Base-by-base conservation (phyloP, 2,797 vertebrate species). In the Mormyrops boulengeri region DNA sequence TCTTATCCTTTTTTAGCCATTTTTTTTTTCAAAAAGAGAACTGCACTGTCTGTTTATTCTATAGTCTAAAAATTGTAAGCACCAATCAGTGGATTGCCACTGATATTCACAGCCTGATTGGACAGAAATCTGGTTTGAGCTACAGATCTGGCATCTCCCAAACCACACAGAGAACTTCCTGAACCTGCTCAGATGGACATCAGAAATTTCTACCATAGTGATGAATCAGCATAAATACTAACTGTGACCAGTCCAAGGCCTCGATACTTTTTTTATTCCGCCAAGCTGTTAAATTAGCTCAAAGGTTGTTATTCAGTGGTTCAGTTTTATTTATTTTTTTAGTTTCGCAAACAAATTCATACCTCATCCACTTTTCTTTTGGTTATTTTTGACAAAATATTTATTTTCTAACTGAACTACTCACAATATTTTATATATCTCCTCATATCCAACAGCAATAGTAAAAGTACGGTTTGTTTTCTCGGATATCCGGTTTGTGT, bases 1-100 rank as follows among this genome's bases (percentile, higher is more conserved):
- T 96, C 95, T 92, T 92, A 93, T 92, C 90, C 92, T 94, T 95
- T 95, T 91, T 86, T 94, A 95, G 93, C 93, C 94, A 95, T 95
- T 94, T 91, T 96, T 94, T 94, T 94, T 91, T 86, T 50, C 34
- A 55, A 94, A 94, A 95, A 91, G 93, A 52, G 90, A 92, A 95
- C 91, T 95, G 93, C 92, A 92, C 92, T 94, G 92, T 94, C 93
- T 94, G 93, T 93, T 95, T 94, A 92, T 91, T 92, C 89, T 94
- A 12, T 89, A 88, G 92, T 94, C 94, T 93, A 91, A 94, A 93
- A 91, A 95, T 93, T 94, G 94, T 94, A 95, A 95, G 91, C 90
- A 91, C 94, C 91, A 92, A 17, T 85, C 50, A 85, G 89, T 90
- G 91, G 92, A 91, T 91, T 93, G 91, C 47, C 52, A 17, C 82